Base-by-base conservation (phyloP, 2,797 vertebrate species). In the Sebastes steindachneri region DNA sequence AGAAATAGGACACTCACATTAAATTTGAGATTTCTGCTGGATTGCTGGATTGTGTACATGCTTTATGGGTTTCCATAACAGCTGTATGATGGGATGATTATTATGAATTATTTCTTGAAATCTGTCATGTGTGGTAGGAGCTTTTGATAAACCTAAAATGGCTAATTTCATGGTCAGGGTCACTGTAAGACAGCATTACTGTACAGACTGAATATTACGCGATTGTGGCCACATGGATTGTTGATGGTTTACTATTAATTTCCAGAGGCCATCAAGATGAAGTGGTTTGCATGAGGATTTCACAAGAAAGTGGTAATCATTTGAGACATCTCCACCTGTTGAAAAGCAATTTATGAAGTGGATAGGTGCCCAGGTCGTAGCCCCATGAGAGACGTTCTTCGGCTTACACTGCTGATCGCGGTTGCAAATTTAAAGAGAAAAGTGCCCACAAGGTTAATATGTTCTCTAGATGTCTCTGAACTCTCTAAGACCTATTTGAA, bases 281-380 rank as follows among this genome's bases (percentile, higher is more conserved):
- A 65, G 68, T 59, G 15, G 35, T 77, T 80, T 64, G 51, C 37
- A 14, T 64, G 60, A 23, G 14, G 7, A 59, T 72, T 62, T 71
- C 21, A 35, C 62, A 57, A 25, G 45, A 58, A 41, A 54, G 72
- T 31, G 3, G 48, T 57, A 29, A 78, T 72, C 75, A 71, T 57
- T 54, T 1, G 21, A 73, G 58, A 64, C 53, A 28, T 60, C 63
- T 67, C 12, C 54, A 63, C n/a, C 28, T 74, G 45, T 37, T 72
- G 31, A 79, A 79, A 73, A 79, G 60, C 73, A 57, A 68, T 74
- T 69, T 58, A 53, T 58, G 60, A 63, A 64, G 48, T 69, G 48
- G 62, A 71, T 62, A 17, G 57, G 26, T 81, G 67, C 74, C 59
- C 64, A 35, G 54, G 28, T 77, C 15, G 29, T 17, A 21, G 48